A percentile compares a stretch with the other conserved stretches of the same genome.
Conservation (phyloP, 2,888 invertebrate species). For the Stictocephala bisonia region DNA sequence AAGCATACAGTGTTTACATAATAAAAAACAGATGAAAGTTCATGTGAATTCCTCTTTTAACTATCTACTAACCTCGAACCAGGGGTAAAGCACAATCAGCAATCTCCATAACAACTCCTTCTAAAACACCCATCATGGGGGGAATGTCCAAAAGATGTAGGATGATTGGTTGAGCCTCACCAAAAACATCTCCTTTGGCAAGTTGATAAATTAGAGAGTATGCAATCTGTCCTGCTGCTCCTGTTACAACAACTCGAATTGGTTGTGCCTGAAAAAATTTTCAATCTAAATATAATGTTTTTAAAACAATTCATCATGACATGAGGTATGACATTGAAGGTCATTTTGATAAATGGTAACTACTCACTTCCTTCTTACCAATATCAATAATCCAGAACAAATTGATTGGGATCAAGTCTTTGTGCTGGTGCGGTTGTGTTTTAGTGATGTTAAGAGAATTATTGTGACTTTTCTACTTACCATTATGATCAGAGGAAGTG, state of each 20-base stretch:
- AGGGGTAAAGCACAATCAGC: conserved; percentile 95
- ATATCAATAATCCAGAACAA: conserved; percentile 45
- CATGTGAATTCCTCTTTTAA: neutral
- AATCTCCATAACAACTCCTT: conserved; percentile 98
- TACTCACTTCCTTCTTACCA: conserved; percentile 49
- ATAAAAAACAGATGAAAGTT: neutral
- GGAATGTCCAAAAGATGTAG: conserved; percentile 95
- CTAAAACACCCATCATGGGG: conserved; percentile 95
- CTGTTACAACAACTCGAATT: conserved; percentile 94
- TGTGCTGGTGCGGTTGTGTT: conserved; percentile 25
- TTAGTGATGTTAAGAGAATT: no score
- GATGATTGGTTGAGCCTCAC: conserved; percentile 85
- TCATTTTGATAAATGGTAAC: conserved; percentile 49
- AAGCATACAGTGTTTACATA: neutral
- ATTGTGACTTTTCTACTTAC: no score
- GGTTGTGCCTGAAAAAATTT: conserved; percentile 76
- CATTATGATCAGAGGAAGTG: no score
- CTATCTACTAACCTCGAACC: conserved; percentile 74
- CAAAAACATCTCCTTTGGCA: conserved; percentile 96
- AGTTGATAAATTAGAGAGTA: conserved; percentile 96
- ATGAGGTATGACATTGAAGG: conserved; percentile 46
- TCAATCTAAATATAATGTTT: neutral
- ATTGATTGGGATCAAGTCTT: conserved; percentile 47
- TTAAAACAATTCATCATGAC: conserved; percentile 39
- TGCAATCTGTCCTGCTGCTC: conserved; percentile 99